A percentile compares a stretch with the other conserved stretches of the same genome.
Conservation (phyloP, 1,140 invertebrate genomes). For the Wasmannia auropunctata region DNA sequence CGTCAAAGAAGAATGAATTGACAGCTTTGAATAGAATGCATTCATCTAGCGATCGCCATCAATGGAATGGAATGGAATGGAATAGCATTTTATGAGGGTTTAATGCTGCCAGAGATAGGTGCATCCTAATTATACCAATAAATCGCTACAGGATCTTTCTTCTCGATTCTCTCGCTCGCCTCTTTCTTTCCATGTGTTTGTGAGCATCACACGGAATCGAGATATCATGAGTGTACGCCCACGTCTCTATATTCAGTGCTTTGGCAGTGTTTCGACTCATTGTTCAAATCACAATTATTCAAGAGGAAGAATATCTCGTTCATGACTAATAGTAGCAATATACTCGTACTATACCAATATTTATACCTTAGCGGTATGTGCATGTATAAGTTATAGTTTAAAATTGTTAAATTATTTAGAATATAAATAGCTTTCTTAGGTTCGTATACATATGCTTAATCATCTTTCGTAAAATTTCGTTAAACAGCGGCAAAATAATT, state of each 20-base stretch:
- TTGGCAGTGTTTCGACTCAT: conserved; percentile 20
- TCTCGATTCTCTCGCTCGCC: conserved; percentile 7
- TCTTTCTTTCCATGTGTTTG: conserved; percentile 11
- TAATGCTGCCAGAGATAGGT: conserved; percentile 82
- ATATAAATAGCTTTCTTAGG: not conserved
- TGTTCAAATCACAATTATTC: conserved; percentile 19
- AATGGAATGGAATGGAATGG: too few relatives aligned
- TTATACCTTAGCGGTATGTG: not conserved
- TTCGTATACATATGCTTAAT: not conserved
- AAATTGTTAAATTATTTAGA: not conserved
- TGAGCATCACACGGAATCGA: not conserved
- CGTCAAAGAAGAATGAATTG: conserved; percentile 24
- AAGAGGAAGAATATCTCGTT: not conserved
- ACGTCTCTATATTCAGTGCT: conserved; percentile 15
- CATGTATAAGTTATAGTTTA: not conserved
- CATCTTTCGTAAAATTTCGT: not conserved
- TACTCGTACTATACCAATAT: too few relatives aligned
- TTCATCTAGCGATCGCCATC: conserved; percentile 68
- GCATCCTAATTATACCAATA: conserved; percentile 85
- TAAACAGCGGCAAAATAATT: not conserved
- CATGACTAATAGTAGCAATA: not conserved
- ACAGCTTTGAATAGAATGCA: conserved; percentile 34
- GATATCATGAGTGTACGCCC: conserved; percentile 45
- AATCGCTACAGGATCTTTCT: conserved; percentile 80
- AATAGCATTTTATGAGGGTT: conserved; percentile 84